Base-by-base conservation (phyloP, 2,888 invertebrate species). In the Pollenia labialis region DNA sequence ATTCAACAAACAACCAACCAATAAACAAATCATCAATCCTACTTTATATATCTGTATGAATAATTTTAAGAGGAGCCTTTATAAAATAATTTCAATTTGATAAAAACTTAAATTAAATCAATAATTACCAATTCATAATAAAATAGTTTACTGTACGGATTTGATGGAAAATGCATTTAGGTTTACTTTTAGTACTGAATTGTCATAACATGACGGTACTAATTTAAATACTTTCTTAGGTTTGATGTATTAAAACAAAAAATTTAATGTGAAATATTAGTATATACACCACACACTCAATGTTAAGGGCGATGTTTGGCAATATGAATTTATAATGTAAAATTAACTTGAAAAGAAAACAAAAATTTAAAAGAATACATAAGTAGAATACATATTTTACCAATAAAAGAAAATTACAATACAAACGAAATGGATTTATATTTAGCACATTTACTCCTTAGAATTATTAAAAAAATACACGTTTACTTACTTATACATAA, bases 361-460 rank as follows among this genome's bases (percentile, higher is more conserved):
- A 71, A 71, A 76, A 23, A 18, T 64, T 12, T 46, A 46, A 62
- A 16, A 16, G 4, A 71, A 42, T 16, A 23, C 32, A 32, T 48
- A 58, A 60, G 68, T 81, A 81, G 81, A 58, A 16, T 42, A 58
- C 74, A 81, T 81, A 81, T 75, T 81, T 75, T 75, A 81, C 44
- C 56, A 74, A 48, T 56, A 68, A 18, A 72, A 54, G 56, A 68
- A 11, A 72, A 54, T 66, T 40, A 40, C 16, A 32, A 44, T 42
- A 58, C 58, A 48, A 42, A 46, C 40, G 44, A 71, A 62, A 72
- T 64, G n/a, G 14, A 68, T 62, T 74, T 74, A 66, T 58, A 62
- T 76, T 60, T 71, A 82, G 69, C 69, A 82, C 82, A 71, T 52
- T 76, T 42, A 81, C 50, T 69, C 50, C 50, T 75, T 68, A 75